These are phyloP conservation scores for Herminia tarsipennalis DNA, from an alignment of 2,888 invertebrate species.

Conservation along the genomic window DNA sequence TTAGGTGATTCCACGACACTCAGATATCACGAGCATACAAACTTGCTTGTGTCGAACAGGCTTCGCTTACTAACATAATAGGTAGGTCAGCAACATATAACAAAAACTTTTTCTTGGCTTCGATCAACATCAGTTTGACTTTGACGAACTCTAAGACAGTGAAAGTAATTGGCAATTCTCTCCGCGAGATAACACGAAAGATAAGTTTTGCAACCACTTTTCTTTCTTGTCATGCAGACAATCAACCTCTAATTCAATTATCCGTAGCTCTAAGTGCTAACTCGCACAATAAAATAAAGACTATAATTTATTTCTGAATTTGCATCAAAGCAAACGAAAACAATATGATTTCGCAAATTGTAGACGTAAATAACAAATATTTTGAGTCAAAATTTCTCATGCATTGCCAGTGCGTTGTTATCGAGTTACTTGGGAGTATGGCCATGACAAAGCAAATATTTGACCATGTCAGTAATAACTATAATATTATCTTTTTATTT, in stretches of 20 bases:
- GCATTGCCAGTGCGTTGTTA: not conserved
- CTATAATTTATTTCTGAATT: constrained; percentile 28
- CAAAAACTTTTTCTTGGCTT: constrained; percentile 44
- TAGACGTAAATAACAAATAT: constrained; percentile 26
- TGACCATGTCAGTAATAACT: no score
- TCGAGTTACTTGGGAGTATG: no score
- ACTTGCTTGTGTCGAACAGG: constrained; percentile 48
- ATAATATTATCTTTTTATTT: no score
- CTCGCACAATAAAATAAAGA: constrained; percentile 52
- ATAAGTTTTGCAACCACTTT: constrained; percentile 64
- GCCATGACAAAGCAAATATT: no score
- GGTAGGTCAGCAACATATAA: constrained; percentile 16
- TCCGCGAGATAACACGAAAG: constrained; percentile 60
- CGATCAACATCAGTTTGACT: constrained; percentile 42
- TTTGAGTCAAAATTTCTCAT: constrained; percentile 28
- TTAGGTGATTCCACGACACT: constrained; percentile 69
- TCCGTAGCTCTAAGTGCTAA: constrained; percentile 53
- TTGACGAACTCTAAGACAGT: constrained; percentile 62
- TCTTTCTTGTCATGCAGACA: constrained; percentile 64
- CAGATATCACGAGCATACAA: constrained; percentile 15
- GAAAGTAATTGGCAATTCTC: constrained; percentile 70
- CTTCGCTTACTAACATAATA: constrained; percentile 55
- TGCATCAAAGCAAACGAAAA: constrained; percentile 39
- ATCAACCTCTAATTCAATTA: constrained; percentile 69
- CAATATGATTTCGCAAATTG: constrained; percentile 18